These are phyloP conservation scores for Halcyon leucocephala DNA, from an alignment of 2,797 vertebrate genomes.

Conservation along the genomic window DNA sequence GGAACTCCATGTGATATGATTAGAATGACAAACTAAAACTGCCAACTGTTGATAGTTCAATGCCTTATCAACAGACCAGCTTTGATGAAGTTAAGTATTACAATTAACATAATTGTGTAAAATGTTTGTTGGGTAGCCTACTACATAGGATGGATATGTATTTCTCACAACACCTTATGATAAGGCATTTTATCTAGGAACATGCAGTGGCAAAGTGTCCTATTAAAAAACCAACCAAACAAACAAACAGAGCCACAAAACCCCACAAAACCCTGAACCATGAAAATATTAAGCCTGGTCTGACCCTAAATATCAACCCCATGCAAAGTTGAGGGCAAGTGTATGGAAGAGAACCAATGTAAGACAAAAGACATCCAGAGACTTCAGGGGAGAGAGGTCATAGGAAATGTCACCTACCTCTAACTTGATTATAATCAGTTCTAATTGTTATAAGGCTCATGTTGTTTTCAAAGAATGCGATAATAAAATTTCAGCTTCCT, in stretches of 20 bases:
- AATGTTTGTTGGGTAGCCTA: neutral
- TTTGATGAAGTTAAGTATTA: neutral
- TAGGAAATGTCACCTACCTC: slow-evolving; percentile 46
- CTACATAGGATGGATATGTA: neutral
- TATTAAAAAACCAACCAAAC: neutral
- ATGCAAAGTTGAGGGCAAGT: neutral
- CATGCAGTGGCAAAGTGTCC: neutral
- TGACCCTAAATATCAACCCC: neutral
- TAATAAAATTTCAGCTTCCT: slow-evolving; percentile 3
- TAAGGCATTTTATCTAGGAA: neutral
- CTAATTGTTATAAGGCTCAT: slow-evolving; percentile 19
- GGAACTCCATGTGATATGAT: neutral
- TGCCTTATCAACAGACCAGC: neutral
- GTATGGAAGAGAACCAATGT: neutral
- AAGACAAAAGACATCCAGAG: neutral
- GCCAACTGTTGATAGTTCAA: neutral
- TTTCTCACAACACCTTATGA: neutral
- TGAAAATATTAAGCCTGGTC: neutral
- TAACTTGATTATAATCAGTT: slow-evolving; percentile 48
- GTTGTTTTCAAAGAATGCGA: neutral
- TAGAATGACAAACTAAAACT: neutral
- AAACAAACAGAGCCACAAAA: neutral
- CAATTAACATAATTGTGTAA: neutral
- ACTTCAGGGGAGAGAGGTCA: neutral
- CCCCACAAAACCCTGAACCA: rapidly evolving